These are phyloP conservation scores for Bovichtus diacanthus DNA, from an alignment of 2,797 vertebrate species.

Conservation along the genomic window DNA sequence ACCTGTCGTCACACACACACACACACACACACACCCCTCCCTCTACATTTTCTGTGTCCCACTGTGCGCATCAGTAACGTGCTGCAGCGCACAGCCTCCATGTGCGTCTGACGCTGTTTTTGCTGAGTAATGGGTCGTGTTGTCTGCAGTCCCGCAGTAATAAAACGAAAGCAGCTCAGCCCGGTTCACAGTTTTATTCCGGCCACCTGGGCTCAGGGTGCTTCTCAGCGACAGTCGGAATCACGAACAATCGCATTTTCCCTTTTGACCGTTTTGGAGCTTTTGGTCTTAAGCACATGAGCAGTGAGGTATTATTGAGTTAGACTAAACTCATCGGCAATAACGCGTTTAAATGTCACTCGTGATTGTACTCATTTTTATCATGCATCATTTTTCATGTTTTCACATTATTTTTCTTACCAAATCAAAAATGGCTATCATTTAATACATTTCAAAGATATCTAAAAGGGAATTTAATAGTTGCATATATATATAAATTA, in stretches of 20 bases:
- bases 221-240: not conserved
- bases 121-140: constrained; percentile 75
- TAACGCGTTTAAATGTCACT: not conserved
- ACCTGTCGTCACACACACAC: not conserved
- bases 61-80: constrained; percentile 38
- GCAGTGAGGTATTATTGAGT: not conserved
- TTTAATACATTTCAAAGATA: not conserved
- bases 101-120: constrained; percentile 50
- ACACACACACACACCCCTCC: not conserved
- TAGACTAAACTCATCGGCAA: not conserved
- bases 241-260: not conserved
- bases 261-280: not conserved
- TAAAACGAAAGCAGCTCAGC: constrained; percentile 55
- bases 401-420: not conserved
- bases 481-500: not conserved
- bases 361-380: not conserved
- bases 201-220: not conserved
- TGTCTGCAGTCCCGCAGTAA: constrained; percentile 79
- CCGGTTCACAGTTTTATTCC: constrained; percentile 22
- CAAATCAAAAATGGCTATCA: not conserved
- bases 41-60: not conserved
- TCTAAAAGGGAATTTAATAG: not conserved
- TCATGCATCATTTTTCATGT: not conserved
- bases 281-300: not conserved
- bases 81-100: constrained; percentile 58